Conservation (phyloP, 2,113 vertebrate genomes). For the Carollia perspicillata region DNA sequence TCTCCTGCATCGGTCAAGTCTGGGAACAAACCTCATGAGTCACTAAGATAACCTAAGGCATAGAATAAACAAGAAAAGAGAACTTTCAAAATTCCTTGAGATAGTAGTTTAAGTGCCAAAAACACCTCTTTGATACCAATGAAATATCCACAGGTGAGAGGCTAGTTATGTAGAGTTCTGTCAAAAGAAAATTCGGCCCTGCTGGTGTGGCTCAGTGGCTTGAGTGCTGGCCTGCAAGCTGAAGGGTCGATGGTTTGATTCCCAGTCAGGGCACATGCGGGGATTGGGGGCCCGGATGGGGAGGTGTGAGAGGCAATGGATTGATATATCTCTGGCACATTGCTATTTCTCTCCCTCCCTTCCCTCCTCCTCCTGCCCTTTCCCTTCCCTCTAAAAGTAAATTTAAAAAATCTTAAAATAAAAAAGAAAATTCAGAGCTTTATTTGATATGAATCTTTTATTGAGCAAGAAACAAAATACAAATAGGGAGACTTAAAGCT, state of each 20-base stretch:
- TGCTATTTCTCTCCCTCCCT: no score
- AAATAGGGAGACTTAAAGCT: neutral
- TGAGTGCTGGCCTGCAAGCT: no score
- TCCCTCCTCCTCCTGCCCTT: no score
- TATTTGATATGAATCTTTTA: neutral
- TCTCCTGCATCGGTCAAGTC: neutral
- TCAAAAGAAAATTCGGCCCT: neutral
- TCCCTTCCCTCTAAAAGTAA: no score
- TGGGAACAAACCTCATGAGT: neutral
- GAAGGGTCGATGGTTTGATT: no score
- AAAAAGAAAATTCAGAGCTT: neutral
- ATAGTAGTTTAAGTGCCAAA: neutral
- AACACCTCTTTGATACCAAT: neutral
- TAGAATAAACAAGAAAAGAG: neutral
- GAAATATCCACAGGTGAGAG: neutral
- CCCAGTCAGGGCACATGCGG: no score
- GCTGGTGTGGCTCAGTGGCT: no score
- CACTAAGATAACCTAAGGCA: neutral
- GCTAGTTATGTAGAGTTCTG: neutral
- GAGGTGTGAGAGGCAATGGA: no score
- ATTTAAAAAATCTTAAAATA: no score
- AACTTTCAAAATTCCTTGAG: neutral
- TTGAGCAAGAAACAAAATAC: neutral
- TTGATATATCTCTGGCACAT: no score
- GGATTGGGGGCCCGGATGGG: no score